Evolutionary conservation across 2,113 vertebrate genomes (phyloP).

Genomic region (Junco hyemalis): DNA sequence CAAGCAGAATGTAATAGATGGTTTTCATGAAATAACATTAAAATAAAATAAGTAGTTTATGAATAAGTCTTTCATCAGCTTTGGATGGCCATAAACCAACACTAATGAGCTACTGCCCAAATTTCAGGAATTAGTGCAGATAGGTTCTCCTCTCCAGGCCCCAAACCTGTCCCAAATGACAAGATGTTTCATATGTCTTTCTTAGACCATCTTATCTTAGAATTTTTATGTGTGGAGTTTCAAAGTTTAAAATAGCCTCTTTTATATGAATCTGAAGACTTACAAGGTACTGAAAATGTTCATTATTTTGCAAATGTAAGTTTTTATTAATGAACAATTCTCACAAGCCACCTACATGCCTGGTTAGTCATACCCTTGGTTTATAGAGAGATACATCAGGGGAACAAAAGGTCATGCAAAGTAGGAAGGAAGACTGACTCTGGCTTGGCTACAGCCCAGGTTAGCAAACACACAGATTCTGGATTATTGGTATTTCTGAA

Average conservation of each 20-base stretch:
- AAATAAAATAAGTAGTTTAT: conserved; percentile 28
- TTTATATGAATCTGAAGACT: neutral
- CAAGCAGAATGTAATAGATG: neutral
- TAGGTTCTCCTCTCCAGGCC: neutral
- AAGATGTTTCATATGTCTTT: neutral
- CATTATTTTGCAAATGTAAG: neutral
- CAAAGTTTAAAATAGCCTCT: neutral
- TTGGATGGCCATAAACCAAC: neutral
- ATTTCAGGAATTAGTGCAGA: neutral
- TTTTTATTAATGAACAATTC: neutral
- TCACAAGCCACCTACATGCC: neutral
- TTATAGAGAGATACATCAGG: neutral
- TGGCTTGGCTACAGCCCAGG: neutral
- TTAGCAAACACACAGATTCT: neutral
- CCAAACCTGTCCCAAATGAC: neutral
- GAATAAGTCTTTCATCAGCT: neutral
- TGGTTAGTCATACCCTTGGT: neutral
- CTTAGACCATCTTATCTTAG: neutral
- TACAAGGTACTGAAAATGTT: neutral
- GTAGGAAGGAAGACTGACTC: neutral
- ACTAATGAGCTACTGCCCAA: neutral
- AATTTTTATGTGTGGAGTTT: neutral
- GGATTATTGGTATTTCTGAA: neutral
- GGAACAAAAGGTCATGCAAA: neutral
- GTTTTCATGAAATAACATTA: neutral